A percentile compares a stretch with the other conserved stretches of the same genome.
phyloP scores from a whole-genome alignment of 2,888 invertebrate genomes.

The Drosophila seclusa region DNA sequence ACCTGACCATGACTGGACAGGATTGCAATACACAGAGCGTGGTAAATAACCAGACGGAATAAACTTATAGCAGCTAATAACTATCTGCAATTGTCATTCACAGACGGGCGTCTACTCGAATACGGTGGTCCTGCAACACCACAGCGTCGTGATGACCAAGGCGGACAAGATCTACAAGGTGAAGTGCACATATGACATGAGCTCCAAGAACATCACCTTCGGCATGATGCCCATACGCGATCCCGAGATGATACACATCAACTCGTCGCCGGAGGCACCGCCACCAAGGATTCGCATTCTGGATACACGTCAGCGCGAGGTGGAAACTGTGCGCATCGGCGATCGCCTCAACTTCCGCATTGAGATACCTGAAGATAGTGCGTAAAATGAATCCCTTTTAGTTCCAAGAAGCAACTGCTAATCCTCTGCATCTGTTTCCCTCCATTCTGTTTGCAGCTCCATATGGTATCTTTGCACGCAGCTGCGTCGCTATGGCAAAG shows the following conservation, averaged over 20 bases:
- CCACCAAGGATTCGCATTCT: conserved; percentile 96
- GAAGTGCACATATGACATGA: conserved; percentile 98
- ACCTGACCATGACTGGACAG: conserved; percentile 96
- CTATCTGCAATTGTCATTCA: conserved; percentile 5
- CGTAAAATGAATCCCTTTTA: conserved; percentile 83
- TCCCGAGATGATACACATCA: conserved; percentile 98
- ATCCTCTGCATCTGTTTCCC: conserved; percentile 3
- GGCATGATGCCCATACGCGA: conserved; percentile 99
- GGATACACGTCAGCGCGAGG: conserved; percentile 93
- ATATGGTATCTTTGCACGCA: conserved; percentile 97
- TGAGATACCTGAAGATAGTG: conserved; percentile 98
- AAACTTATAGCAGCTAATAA: not conserved
- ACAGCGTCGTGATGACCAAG: conserved; percentile 98
- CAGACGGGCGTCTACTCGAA: conserved; percentile 97
- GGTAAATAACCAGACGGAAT: conserved; percentile 87
- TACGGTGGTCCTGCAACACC: conserved; percentile 96
- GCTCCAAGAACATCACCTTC: conserved; percentile 97
- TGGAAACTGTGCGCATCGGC: conserved; percentile 97
- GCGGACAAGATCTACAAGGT: conserved; percentile 98
- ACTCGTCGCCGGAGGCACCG: conserved; percentile 97
- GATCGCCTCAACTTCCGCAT: conserved; percentile 97
- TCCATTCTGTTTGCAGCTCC: conserved; percentile 89
- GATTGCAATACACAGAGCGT: conserved; percentile 98
- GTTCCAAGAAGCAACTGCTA: not conserved
- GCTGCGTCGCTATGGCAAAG: conserved; percentile 98